These are phyloP conservation scores for Brassicogethes aeneus DNA, from an alignment of 2,888 invertebrate genomes.

Conservation along the genomic window DNA sequence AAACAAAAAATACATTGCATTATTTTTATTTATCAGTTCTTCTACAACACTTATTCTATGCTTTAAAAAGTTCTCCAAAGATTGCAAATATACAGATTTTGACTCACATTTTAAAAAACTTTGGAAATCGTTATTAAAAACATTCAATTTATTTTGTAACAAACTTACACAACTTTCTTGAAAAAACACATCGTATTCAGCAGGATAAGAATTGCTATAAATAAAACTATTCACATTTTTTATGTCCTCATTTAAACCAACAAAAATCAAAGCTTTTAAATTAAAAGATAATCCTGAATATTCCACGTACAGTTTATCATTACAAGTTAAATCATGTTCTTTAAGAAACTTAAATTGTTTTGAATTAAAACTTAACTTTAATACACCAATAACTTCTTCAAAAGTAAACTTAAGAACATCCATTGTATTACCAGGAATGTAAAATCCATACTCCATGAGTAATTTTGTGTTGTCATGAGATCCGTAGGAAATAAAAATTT, in stretches of 20 bases:
- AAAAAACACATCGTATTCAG: too few relatives aligned
- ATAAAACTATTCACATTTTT: constrained; percentile 19
- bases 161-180: too few relatives aligned
- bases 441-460: constrained; percentile 84
- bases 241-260: constrained; percentile 16
- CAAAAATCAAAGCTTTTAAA: constrained; percentile 40
- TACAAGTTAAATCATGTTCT: constrained; percentile 47
- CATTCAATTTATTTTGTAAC: not conserved
- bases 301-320: constrained; percentile 55
- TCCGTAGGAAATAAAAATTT: constrained; percentile 87
- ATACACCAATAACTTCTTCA: constrained; percentile 17
- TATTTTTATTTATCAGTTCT: constrained; percentile 1
- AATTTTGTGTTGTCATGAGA: constrained; percentile 70
- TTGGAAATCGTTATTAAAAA: too few relatives aligned
- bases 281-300: constrained; percentile 57
- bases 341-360: constrained; percentile 52
- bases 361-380: constrained; percentile 22
- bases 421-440: constrained; percentile 30
- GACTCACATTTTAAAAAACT: too few relatives aligned
- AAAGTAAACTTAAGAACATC: constrained; percentile 20
- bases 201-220: constrained; percentile 22
- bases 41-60: constrained; percentile 1
- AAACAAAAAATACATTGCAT: too few relatives aligned
- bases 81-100: not conserved
- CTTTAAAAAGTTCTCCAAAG: not conserved